Evolutionary conservation across 2,113 vertebrate genomes (phyloP).

Genomic region (Neofelis nebulosa): DNA sequence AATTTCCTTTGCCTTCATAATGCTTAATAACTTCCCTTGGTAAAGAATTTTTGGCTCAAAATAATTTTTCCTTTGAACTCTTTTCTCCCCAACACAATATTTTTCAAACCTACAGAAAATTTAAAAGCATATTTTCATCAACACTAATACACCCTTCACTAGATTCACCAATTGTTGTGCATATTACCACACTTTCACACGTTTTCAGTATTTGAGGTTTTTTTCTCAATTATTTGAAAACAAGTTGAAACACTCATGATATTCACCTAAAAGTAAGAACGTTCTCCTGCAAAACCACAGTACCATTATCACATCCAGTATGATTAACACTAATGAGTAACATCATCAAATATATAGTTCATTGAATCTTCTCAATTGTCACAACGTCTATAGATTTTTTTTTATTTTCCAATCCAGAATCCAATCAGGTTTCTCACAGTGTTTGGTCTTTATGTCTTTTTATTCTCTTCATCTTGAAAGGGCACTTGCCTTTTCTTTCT

Average conservation of each 20-base stretch:
- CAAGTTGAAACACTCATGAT: not conserved
- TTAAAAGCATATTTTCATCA: constrained; percentile 26
- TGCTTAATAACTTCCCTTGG: not conserved
- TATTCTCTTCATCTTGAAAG: not conserved
- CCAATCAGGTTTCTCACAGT: not conserved
- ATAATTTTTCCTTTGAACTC: not conserved
- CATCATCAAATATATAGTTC: not conserved
- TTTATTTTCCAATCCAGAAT: not conserved
- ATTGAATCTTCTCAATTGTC: not conserved
- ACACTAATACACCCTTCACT: not conserved
- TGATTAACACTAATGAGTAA: not conserved
- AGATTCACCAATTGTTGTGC: not conserved
- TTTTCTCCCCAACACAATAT: not conserved
- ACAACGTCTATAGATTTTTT: not conserved
- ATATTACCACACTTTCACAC: not conserved
- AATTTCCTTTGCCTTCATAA: not conserved
- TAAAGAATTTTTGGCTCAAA: constrained; percentile 11
- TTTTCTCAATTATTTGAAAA: constrained; percentile 24
- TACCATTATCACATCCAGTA: not conserved
- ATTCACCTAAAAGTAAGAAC: not conserved
- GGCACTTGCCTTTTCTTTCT: not conserved
- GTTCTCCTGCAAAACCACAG: not conserved
- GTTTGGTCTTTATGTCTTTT: not conserved
- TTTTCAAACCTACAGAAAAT: not conserved
- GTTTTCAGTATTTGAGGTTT: not conserved